Evolutionary conservation across 2,888 invertebrate species (phyloP).

Genomic region (Mimachlamys varia): DNA sequence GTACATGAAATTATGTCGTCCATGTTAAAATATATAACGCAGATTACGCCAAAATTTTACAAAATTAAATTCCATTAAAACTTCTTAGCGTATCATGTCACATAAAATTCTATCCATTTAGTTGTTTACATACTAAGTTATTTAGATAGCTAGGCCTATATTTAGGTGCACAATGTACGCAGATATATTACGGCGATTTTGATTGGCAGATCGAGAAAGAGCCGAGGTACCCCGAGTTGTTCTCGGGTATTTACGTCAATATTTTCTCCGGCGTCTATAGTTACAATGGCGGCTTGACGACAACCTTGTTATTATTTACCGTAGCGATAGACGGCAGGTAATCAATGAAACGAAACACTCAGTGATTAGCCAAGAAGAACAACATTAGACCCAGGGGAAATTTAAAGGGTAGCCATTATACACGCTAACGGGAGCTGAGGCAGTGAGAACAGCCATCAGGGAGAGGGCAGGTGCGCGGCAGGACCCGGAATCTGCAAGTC

Average conservation of each 20-base stretch:
- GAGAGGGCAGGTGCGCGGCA: not conserved
- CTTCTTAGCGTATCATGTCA: too few species aligned
- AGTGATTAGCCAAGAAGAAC: constrained; percentile 16
- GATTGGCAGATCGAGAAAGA: not conserved
- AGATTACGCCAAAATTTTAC: too few species aligned
- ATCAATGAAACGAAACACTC: constrained; percentile 27
- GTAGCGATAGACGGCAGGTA: constrained; percentile 33
- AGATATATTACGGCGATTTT: not conserved
- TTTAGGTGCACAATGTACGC: too few species aligned
- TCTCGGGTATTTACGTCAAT: constrained; percentile 41
- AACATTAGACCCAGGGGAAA: constrained; percentile 27
- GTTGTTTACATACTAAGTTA: too few species aligned
- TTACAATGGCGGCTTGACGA: constrained; percentile 46
- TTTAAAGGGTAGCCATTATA: constrained; percentile 23
- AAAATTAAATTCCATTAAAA: too few species aligned
- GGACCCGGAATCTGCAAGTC: not conserved
- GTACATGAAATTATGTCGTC: too few species aligned
- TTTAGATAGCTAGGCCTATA: too few species aligned
- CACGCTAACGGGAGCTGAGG: not conserved
- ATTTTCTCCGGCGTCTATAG: constrained; percentile 42
- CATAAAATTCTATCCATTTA: too few species aligned
- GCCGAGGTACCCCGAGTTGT: constrained; percentile 37
- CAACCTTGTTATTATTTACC: constrained; percentile 39
- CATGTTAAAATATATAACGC: too few species aligned
- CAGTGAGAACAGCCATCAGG: not conserved